Conservation (phyloP, 2,888 invertebrate species). For the Belgica antarctica region DNA sequence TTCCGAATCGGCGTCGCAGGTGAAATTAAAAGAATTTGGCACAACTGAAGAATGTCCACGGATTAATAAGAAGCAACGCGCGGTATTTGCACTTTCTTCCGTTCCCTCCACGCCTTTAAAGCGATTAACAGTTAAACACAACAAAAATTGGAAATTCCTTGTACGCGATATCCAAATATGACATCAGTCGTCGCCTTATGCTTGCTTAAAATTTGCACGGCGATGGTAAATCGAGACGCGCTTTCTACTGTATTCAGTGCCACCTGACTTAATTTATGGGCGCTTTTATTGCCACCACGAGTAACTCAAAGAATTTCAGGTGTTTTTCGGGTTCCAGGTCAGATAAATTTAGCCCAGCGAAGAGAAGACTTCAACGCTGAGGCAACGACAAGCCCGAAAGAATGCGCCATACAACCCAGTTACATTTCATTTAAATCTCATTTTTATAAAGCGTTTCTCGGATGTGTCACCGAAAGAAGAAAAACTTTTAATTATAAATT, state of each 20-base stretch:
- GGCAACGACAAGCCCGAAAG: slow-evolving; percentile 24
- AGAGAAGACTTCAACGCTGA: slow-evolving; percentile 29
- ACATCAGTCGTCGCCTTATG: no score
- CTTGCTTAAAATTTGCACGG: background rate
- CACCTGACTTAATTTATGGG: no score
- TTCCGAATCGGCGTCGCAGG: background rate
- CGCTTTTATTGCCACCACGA: no score
- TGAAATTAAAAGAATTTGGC: slow-evolving; percentile 27
- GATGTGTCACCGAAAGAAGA: slow-evolving; percentile 3
- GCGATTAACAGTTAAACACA: slow-evolving; percentile 41
- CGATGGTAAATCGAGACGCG: background rate
- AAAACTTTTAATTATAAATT: background rate
- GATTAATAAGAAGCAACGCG: background rate
- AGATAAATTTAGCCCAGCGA: background rate
- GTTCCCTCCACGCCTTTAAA: slow-evolving; percentile 9
- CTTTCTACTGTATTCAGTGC: background rate
- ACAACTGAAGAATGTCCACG: slow-evolving; percentile 16
- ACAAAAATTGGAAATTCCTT: slow-evolving; percentile 39
- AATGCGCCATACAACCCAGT: slow-evolving; percentile 37
- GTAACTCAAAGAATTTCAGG: no score
- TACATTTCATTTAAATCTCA: slow-evolving; percentile 40
- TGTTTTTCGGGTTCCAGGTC: background rate
- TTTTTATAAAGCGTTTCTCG: slow-evolving; percentile 11
- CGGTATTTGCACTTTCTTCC: slow-evolving; percentile 42
- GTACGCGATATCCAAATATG: background rate